phyloP scores from a whole-genome alignment of 1,140 invertebrate species.

The Gryon sp. region DNA sequence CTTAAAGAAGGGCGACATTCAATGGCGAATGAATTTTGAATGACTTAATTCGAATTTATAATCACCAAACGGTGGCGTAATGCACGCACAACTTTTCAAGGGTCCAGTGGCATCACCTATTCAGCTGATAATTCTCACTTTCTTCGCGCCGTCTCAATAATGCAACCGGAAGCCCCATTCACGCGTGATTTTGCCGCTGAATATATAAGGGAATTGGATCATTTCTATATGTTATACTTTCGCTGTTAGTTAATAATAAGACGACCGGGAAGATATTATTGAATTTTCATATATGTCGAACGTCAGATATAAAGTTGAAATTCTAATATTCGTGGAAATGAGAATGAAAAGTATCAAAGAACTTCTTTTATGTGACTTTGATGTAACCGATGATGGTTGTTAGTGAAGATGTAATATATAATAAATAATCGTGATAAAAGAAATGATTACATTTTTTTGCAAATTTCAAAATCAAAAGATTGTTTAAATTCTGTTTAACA shows the following conservation, averaged over 20 bases:
- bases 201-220: constrained; percentile 53
- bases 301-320: constrained; percentile 7
- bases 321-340: constrained; percentile 4
- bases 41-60: constrained; percentile 74
- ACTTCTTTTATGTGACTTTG: no score
- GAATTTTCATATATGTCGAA: background rate
- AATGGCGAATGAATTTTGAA: constrained; percentile 66
- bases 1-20: constrained; percentile 49
- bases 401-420: no score
- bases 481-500: no score
- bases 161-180: constrained; percentile 75
- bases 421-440: no score
- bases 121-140: constrained; percentile 73
- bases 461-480: no score
- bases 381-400: no score
- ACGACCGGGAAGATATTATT: constrained; percentile 32
- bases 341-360: no score
- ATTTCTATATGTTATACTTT: constrained; percentile 37
- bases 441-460: no score
- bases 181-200: constrained; percentile 70
- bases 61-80: constrained; percentile 50
- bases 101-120: constrained; percentile 55
- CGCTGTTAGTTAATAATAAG: constrained; percentile 35
- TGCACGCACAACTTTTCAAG: constrained; percentile 47
- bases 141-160: constrained; percentile 69